Conservation (phyloP, 2,797 vertebrate genomes). For the Hippopotamyrus pictus region DNA sequence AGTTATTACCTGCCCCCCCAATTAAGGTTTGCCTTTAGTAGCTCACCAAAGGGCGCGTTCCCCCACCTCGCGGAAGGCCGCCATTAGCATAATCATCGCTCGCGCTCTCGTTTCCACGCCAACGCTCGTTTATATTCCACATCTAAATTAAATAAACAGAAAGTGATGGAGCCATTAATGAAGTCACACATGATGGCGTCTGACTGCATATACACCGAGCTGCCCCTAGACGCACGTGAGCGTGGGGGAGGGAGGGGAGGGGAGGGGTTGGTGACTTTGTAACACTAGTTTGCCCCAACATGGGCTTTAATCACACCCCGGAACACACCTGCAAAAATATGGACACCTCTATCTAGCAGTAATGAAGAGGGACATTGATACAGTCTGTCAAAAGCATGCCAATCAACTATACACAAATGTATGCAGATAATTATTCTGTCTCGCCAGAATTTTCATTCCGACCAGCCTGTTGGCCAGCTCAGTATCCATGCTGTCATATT, state of each 20-base stretch:
- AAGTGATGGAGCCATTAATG: constrained; percentile 14
- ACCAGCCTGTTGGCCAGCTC: background rate
- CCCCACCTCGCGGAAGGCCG: background rate
- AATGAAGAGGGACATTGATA: background rate
- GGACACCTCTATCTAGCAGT: background rate
- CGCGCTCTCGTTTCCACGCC: constrained; percentile 3
- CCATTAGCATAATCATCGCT: background rate
- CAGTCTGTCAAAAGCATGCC: background rate
- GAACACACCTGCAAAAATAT: background rate
- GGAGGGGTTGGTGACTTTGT: background rate
- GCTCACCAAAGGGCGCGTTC: constrained; percentile 2
- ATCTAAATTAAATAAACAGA: constrained; percentile 17
- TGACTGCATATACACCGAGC: background rate
- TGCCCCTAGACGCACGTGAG: background rate
- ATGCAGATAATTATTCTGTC: too few species aligned
- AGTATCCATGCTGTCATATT: background rate
- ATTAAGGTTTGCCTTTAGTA: constrained; percentile 2
- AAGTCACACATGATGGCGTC: background rate
- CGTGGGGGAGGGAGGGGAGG: background rate
- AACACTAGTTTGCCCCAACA: background rate
- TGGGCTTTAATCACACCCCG: background rate
- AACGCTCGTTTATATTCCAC: constrained; percentile 6
- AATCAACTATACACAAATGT: background rate
- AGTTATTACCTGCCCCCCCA: constrained; percentile 16
- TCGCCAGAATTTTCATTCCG: background rate